Evolutionary conservation across 2,113 vertebrate species (phyloP), one percentile per base, ranked within the genome.

Genomic region (Paedocypris sp.): DNA sequence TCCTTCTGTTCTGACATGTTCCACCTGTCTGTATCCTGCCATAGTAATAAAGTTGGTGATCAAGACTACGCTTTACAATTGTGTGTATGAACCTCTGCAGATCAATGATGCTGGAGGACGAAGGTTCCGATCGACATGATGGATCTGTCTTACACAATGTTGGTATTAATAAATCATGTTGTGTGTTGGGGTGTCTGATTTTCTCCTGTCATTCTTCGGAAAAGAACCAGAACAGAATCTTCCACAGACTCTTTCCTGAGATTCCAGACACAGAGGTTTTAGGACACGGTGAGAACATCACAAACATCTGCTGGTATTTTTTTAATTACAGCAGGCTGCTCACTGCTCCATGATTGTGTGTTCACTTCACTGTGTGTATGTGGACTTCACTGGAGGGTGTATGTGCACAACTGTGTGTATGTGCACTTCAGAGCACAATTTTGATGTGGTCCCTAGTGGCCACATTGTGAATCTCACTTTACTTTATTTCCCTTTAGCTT

Each of bases 171-270:
- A n/a, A n/a, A n/a, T n/a, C n/a, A n/a, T n/a, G n/a, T n/a, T n/a
- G n/a, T n/a, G n/a, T n/a, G n/a, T n/a, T n/a, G n/a, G n/a, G n/a
- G 50, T 61, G 75, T 73, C 10, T 0, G 1, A 1, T 6, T 51
- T 10, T 73, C 46, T 5, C 45, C 2, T 8, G 46, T 12, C 56
- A 15, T 42, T 60, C 5, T 62, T 19, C 23, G 10, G 1, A 5
- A n/a, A 33, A 18, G 48, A 89, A 83, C 43, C 69, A 50, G 5
- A 64, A 67, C 6, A 71, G 73, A 53, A 70, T 63, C 36, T 92
- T 90, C 75, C 82, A 76, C 71, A 89, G 83, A 31, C 75, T 84
- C 49, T 94, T 92, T 16, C 69, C 60, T 35, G 84, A 83, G 4
- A 65, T 92, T 2, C 62, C 82, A 0, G 73, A 79, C 48, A 70